These are phyloP conservation scores for Fistularia tabacaria DNA, from an alignment of 2,797 vertebrate genomes.

Conservation along the genomic window DNA sequence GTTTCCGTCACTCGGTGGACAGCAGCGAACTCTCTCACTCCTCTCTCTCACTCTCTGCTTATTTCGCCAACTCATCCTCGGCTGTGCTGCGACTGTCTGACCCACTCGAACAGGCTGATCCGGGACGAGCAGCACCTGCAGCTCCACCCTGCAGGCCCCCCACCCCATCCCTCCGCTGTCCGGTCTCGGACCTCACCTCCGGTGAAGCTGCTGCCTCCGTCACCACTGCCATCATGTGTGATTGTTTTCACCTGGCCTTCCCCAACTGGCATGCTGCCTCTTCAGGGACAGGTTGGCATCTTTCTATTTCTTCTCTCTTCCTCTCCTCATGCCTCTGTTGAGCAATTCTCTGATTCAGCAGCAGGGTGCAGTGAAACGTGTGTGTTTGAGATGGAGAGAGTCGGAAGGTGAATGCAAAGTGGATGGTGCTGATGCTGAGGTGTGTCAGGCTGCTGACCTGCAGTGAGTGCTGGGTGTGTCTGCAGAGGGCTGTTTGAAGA, in stretches of 20 bases:
- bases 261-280: conserved; percentile 95
- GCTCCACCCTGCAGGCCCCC: conserved; percentile 20
- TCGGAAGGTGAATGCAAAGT: conserved; percentile 6
- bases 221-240: conserved; percentile 86
- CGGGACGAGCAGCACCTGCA: conserved; percentile 37
- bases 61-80: conserved; percentile 58
- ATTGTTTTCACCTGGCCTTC: conserved; percentile 98
- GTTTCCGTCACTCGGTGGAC: conserved; percentile 75
- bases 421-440: conserved; percentile 63
- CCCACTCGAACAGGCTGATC: conserved; percentile 25
- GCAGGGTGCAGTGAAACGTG: conserved; percentile 60
- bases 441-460: conserved; percentile 52
- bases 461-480: conserved; percentile 71
- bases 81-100: conserved; percentile 33
- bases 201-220: conserved; percentile 10
- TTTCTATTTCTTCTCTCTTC: conserved; percentile 24
- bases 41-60: conserved; percentile 43
- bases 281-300: conserved; percentile 90
- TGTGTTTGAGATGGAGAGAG: conserved; percentile 32
- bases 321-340: conserved; percentile 2
- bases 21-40: conserved; percentile 48
- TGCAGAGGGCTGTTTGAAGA: conserved; percentile 58
- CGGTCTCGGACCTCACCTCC: conserved; percentile 27
- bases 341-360: conserved; percentile 46
- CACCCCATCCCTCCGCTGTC: conserved; percentile 9